Conservation (phyloP, 2,797 vertebrate species). For the Helarctos malayanus region DNA sequence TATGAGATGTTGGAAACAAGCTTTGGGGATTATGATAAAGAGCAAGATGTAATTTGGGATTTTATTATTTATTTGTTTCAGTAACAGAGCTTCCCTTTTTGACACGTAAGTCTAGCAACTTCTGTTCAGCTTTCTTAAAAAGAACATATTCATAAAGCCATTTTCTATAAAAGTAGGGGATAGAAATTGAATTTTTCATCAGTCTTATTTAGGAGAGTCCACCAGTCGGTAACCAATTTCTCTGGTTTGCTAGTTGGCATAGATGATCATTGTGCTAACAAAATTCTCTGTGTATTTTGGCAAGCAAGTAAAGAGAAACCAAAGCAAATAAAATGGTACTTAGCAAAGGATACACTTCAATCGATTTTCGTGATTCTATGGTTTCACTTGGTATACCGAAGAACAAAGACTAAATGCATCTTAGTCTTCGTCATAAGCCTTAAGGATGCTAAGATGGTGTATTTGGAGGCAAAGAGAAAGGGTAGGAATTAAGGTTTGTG, state of each 20-base stretch:
- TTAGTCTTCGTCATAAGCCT: not conserved
- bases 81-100: constrained; percentile 44
- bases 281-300: constrained; percentile 25
- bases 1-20: constrained; percentile 5
- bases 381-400: not conserved
- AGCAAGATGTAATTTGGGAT: constrained; percentile 8
- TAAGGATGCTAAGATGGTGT: not conserved
- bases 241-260: not conserved
- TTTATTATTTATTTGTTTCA: constrained; percentile 59
- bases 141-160: constrained; percentile 31
- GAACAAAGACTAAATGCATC: not conserved
- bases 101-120: constrained; percentile 15
- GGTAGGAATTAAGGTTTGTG: not conserved
- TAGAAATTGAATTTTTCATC: constrained; percentile 20
- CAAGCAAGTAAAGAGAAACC: constrained; percentile 50
- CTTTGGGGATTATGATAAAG: constrained; percentile 34
- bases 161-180: constrained; percentile 11
- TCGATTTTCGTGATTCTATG: not conserved
- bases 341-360: not conserved
- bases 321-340: constrained; percentile 49
- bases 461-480: not conserved
- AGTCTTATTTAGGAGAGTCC: not conserved
- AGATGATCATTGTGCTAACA: not conserved
- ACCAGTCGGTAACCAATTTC: not conserved
- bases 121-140: constrained; percentile 39